Conservation (phyloP, 2,113 vertebrate species). For the Ptychochromis oligacanthus region DNA sequence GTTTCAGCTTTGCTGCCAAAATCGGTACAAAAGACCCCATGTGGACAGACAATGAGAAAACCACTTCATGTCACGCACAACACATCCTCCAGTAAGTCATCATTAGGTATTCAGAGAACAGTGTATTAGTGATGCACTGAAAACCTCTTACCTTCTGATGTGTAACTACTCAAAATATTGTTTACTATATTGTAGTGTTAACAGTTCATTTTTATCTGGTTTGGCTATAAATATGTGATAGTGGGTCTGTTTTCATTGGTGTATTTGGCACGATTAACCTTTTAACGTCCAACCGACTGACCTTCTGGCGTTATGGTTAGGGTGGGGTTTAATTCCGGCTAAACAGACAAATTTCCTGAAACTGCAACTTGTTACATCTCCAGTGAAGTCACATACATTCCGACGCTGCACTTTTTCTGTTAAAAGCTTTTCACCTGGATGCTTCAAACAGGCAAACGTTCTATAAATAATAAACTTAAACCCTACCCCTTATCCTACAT, state of each 20-base stretch:
- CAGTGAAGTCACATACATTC: too few relatives aligned
- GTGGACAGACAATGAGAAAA: background rate
- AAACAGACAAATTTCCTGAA: background rate
- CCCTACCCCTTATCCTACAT: background rate
- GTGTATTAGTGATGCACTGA: background rate
- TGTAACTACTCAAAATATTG: background rate
- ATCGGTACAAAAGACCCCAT: background rate
- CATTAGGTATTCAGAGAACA: background rate
- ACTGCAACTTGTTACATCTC: background rate
- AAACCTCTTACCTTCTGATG: background rate
- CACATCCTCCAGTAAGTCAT: background rate
- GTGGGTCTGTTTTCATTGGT: background rate
- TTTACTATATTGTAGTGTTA: background rate
- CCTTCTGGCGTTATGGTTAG: background rate
- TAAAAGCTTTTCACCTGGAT: background rate
- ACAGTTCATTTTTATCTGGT: background rate
- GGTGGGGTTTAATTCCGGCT: background rate
- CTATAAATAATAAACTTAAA: background rate
- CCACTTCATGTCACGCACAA: background rate
- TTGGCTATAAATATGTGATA: background rate
- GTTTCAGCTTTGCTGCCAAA: background rate
- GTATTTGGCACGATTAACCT: background rate
- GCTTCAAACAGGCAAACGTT: background rate
- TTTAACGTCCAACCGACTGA: background rate
- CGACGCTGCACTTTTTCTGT: background rate